Evolutionary conservation across 1,140 invertebrate genomes (phyloP).

Genomic region (Drosophila kohkoa): DNA sequence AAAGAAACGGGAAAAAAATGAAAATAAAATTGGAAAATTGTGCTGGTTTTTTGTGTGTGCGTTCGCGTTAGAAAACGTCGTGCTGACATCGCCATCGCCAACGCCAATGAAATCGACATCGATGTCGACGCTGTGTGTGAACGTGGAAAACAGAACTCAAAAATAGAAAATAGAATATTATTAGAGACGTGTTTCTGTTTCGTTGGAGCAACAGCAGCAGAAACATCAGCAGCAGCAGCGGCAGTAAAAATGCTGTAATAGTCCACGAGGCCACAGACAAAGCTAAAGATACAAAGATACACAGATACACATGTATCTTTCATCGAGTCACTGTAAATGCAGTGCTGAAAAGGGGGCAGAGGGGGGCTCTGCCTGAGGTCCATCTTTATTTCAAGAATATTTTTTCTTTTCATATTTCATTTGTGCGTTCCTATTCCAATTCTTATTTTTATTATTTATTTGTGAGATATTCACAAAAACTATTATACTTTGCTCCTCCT

Average conservation of each 20-base stretch:
- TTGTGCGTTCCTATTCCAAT: conserved; percentile 35
- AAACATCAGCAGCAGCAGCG: background rate
- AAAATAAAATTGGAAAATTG: conserved; percentile 24
- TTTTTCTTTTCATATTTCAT: conserved; percentile 60
- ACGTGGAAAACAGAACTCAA: conserved; percentile 69
- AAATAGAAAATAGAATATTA: conserved; percentile 67
- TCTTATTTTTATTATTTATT: conserved; percentile 41
- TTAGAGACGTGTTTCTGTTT: conserved; percentile 63
- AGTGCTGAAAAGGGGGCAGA: background rate
- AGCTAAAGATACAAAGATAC: conserved; percentile 38
- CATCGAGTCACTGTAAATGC: conserved; percentile 32
- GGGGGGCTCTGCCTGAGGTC: conserved; percentile 45
- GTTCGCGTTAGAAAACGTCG: conserved; percentile 9
- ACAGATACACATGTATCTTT: conserved; percentile 56
- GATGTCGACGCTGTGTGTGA: conserved; percentile 40
- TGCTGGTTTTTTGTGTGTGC: conserved; percentile 17
- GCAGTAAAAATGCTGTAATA: conserved; percentile 76
- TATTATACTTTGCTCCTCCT: conserved; percentile 51
- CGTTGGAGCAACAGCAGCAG: conserved; percentile 34
- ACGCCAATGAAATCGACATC: conserved; percentile 2
- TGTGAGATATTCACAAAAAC: conserved; percentile 61
- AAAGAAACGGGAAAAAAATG: background rate
- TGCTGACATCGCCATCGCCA: conserved; percentile 12
- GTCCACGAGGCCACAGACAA: conserved; percentile 56
- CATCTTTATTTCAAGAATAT: conserved; percentile 62